These are phyloP conservation scores for Hirtodrosophila duncani DNA, from an alignment of 2,888 invertebrate species.

Conservation along the genomic window DNA sequence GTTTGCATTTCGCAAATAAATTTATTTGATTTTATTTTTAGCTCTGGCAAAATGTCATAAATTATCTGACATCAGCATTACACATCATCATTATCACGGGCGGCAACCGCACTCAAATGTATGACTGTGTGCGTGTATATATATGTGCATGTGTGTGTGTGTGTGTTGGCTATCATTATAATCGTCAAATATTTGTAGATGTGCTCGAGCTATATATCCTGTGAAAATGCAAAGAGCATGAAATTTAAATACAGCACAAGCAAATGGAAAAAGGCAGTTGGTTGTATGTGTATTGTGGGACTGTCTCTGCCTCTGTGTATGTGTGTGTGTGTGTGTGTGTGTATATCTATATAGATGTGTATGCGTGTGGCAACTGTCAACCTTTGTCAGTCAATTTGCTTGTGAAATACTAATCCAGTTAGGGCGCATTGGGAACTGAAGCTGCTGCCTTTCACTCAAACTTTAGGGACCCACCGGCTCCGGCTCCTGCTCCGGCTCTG, in stretches of 20 bases:
- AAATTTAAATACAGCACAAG: constrained; percentile 33
- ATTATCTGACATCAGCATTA: constrained; percentile 31
- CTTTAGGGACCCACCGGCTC: too few relatives aligned
- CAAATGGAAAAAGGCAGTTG: constrained; percentile 33
- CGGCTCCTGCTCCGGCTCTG: neutral
- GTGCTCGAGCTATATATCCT: constrained; percentile 37
- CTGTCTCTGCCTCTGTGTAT: constrained; percentile 1
- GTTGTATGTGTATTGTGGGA: neutral
- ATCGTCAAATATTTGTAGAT: constrained; percentile 44
- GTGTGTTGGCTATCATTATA: constrained; percentile 22
- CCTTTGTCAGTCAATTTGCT: constrained; percentile 68
- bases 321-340: constrained; percentile 6
- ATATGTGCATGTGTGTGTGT: constrained; percentile 8
- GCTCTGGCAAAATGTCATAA: constrained; percentile 28
- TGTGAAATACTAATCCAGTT: constrained; percentile 67
- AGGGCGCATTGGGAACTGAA: constrained; percentile 26
- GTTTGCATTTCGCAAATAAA: constrained; percentile 20
- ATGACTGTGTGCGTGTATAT: constrained; percentile 1
- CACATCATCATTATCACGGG: constrained; percentile 34
- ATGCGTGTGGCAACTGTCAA: constrained; percentile 58
- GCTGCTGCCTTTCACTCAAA: too few relatives aligned
- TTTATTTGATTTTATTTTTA: constrained; percentile 32
- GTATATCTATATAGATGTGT: constrained; percentile 9
- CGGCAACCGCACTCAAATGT: constrained; percentile 21
- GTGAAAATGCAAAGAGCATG: constrained; percentile 43